Base-by-base conservation (phyloP, 2,888 invertebrate genomes). In the Troides helena region DNA sequence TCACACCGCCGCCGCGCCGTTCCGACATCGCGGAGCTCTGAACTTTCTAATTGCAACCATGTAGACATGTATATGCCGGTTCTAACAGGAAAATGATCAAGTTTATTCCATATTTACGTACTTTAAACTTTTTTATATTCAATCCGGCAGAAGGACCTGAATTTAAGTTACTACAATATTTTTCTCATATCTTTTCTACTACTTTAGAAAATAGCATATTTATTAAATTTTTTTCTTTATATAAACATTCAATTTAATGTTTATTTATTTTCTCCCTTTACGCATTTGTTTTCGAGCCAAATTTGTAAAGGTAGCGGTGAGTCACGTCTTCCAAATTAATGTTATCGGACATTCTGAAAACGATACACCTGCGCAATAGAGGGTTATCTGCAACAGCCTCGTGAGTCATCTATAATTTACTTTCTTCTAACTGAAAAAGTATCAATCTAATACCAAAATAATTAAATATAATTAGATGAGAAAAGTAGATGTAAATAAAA, bases 321-420 rank as follows among this genome's bases (percentile, higher is more conserved):
- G 69, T 79, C 80, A 80, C 68, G 50, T 68, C 56, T 43, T 53
- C 21, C 61, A 75, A 68, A 72, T 72, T 72, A 74, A 76, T 79
- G 23, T 61, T 64, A 46, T 57, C n/a, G 79, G 78, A 76, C 74
- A 73, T 77, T 72, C 76, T 74, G 78, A 79, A 81, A 80, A 69
- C 68, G 68, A 74, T 71, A 72, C 77, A 69, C 79, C 78, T 75
- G 78, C 82, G 72, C 76, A 64, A 74, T 74, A 74, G 64, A 65
- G 62, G 72, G 68, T 71, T 63, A 63, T 63, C 73, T 73, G 69
- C 73, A 73, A 75, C 75, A 77, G 72, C 77, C 79, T 75, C 74
- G 61, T 82, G 83, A 84, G 73, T 83, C 84, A 84, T 72, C 69
- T n/a, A 57, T 69, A 62, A 69, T 12, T 53, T n/a, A 53, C 3